Evolutionary conservation across 1,140 invertebrate genomes (phyloP).

Genomic region (Ladona fulva): DNA sequence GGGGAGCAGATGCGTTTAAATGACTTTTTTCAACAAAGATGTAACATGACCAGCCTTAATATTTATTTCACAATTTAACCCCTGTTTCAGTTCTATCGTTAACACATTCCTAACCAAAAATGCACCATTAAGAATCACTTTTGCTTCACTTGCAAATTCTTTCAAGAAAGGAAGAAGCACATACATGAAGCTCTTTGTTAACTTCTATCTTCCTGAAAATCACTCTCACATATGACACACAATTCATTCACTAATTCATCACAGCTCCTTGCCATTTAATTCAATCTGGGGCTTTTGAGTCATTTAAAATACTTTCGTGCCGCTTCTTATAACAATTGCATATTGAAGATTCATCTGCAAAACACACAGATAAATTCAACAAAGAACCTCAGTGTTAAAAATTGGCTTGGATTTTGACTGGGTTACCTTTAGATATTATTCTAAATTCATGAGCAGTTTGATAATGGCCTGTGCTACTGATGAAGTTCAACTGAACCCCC

Average conservation of each 20-base stretch:
- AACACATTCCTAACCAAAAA: slow-evolving; percentile 1
- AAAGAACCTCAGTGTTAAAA: slow-evolving; percentile 7
- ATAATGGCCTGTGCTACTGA: slow-evolving; percentile 4
- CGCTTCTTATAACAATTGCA: slow-evolving; percentile 6
- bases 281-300: neutral
- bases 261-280: neutral
- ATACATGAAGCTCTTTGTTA: neutral
- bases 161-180: neutral
- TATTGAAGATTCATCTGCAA: slow-evolving; percentile 10
- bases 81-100: neutral
- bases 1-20: slow-evolving; percentile 7
- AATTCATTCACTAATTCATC: neutral
- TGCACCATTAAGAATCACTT: slow-evolving; percentile 1
- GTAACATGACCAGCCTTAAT: slow-evolving; percentile 4
- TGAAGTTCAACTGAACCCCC: neutral
- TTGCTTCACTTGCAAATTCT: neutral
- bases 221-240: neutral
- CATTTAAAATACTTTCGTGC: slow-evolving; percentile 10
- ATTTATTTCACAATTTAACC: slow-evolving; percentile 4
- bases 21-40: slow-evolving; percentile 8
- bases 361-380: slow-evolving; percentile 10
- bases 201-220: neutral
- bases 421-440: neutral
- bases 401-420: slow-evolving; percentile 5
- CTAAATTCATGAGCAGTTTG: slow-evolving; percentile 9